Percentiles rank a stretch among this genome's conserved stretches.
phyloP scores from a whole-genome alignment of 1,140 invertebrate genomes.

The Ctenoplectra terminalis region DNA sequence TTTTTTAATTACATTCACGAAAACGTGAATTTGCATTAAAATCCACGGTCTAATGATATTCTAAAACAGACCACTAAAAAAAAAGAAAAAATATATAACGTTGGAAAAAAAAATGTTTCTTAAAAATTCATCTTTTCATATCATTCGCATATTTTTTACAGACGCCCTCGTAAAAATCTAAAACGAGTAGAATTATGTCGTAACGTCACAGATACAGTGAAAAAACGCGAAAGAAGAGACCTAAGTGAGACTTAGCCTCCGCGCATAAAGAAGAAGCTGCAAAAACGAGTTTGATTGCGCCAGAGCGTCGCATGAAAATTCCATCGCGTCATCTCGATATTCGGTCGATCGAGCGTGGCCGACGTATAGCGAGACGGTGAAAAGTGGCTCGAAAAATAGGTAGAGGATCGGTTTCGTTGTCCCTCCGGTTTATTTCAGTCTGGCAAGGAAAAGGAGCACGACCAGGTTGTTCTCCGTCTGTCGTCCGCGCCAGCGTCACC shows the following conservation, averaged over 20 bases:
- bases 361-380: neutral
- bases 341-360: neutral
- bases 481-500: neutral
- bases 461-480: neutral
- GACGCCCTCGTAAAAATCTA: neutral
- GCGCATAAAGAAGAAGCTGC: too few species aligned
- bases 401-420: neutral
- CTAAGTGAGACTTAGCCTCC: neutral
- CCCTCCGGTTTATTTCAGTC: neutral
- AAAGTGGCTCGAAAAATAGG: neutral
- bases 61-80: too few species aligned
- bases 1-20: too few species aligned
- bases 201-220: too few species aligned
- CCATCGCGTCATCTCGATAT: neutral
- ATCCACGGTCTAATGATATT: too few species aligned
- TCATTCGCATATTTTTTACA: too few species aligned
- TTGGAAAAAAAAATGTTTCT: too few species aligned
- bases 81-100: too few species aligned
- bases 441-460: neutral
- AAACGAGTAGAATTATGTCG: neutral
- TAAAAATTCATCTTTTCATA: too few species aligned
- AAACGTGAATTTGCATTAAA: too few species aligned
- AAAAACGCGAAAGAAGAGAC: neutral
- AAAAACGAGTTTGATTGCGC: slow-evolving; percentile 13
- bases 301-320: neutral